A percentile compares a stretch with the other conserved stretches of the same genome.
Evolutionary conservation across 2,888 invertebrate species (phyloP).

Genomic region (Diadromus collaris): DNA sequence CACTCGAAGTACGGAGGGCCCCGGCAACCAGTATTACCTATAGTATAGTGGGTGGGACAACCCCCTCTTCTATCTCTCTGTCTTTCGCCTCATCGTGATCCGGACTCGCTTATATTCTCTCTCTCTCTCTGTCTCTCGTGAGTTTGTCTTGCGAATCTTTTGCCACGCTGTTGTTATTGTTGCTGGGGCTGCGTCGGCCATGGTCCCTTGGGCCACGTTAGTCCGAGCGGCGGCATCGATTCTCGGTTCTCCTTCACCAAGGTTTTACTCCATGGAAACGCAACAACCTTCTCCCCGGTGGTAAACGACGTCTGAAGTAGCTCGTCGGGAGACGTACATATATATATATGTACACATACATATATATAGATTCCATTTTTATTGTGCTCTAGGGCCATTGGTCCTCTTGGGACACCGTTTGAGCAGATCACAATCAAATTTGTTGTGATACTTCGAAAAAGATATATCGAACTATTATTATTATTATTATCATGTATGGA

Average conservation of each 20-base stretch:
- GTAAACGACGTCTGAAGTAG: not conserved
- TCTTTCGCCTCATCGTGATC: conserved; percentile 49
- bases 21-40: conserved; percentile 51
- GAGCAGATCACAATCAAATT: not conserved
- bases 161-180: conserved; percentile 22
- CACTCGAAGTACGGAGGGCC: conserved; percentile 66
- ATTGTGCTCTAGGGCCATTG: not conserved
- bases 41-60: conserved; percentile 77
- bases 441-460: not conserved
- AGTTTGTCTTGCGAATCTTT: conserved; percentile 28
- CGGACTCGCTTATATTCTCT: conserved; percentile 33
- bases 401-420: not conserved
- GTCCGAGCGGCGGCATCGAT: conserved; percentile 1
- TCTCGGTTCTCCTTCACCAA: conserved; percentile 8
- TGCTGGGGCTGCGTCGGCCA: conserved; percentile 24
- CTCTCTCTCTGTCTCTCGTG: conserved; percentile 4
- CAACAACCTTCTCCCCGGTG: conserved; percentile 16
- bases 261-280: conserved; percentile 10
- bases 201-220: not conserved
- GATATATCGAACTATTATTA: too few relatives aligned
- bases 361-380: not conserved
- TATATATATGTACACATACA: not conserved
- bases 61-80: conserved; percentile 56
- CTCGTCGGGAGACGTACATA: not conserved
- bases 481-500: too few relatives aligned